These are phyloP conservation scores for Ceratotherium simum DNA, from an alignment of 2,113 vertebrate genomes.

Conservation along the genomic window DNA sequence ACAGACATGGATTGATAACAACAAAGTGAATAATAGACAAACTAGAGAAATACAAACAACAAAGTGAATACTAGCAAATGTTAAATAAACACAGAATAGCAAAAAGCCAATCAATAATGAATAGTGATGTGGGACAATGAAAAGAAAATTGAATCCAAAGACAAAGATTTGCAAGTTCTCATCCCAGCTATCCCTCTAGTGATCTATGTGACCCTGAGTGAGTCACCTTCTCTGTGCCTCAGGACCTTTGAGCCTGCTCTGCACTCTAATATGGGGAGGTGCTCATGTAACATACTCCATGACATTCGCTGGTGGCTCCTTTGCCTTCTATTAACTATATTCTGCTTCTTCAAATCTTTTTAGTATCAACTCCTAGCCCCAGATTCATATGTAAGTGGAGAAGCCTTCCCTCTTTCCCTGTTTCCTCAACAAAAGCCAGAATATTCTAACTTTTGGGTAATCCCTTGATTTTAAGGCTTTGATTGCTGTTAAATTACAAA, in stretches of 20 bases:
- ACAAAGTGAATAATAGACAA: background rate
- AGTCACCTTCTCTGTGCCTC: background rate
- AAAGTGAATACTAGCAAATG: background rate
- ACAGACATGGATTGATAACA: background rate
- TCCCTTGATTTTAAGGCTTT: background rate
- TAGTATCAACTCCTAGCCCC: background rate
- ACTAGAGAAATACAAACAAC: background rate
- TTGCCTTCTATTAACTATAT: background rate
- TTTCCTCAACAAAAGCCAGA: background rate
- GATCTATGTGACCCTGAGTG: background rate
- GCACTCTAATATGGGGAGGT: background rate
- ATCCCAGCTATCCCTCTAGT: rapidly evolving
- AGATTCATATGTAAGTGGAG: background rate
- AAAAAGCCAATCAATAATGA: background rate
- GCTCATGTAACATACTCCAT: background rate
- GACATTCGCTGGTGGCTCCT: background rate
- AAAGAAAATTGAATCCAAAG: background rate
- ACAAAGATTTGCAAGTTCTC: background rate
- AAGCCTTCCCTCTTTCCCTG: background rate
- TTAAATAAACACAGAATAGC: background rate
- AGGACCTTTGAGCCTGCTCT: background rate
- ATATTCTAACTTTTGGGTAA: background rate
- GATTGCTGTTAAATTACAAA: background rate
- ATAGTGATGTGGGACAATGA: no score
- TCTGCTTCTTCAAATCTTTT: background rate